Evolutionary conservation across 2,113 vertebrate species (phyloP).

Genomic region (Festucalex cinctus): DNA sequence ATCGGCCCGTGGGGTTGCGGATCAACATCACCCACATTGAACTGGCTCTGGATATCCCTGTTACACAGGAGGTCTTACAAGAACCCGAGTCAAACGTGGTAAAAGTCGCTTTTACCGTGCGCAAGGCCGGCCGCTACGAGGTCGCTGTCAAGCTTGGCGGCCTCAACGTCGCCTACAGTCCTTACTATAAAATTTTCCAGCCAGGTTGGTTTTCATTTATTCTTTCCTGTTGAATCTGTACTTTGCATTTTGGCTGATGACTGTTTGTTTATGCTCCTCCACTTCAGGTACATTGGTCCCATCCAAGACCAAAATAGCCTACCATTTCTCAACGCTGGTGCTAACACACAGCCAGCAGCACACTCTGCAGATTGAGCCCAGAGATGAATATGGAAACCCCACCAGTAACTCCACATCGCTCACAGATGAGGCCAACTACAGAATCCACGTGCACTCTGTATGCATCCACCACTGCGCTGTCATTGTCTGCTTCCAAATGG

Average conservation of each 20-base stretch:
- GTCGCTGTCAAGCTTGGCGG: slow-evolving; percentile 92
- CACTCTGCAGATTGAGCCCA: slow-evolving; percentile 91
- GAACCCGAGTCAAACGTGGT: slow-evolving; percentile 89
- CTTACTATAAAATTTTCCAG: slow-evolving; percentile 96
- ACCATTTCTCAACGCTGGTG: slow-evolving; percentile 96
- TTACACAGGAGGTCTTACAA: slow-evolving; percentile 93
- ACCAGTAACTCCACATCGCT: slow-evolving; percentile 88
- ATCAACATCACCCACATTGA: slow-evolving; percentile 95
- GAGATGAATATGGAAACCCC: slow-evolving; percentile 96
- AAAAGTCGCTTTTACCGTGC: slow-evolving; percentile 95
- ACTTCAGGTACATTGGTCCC: slow-evolving; percentile 90
- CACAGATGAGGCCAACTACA: slow-evolving; percentile 89
- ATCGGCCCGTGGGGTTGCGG: slow-evolving; percentile 86
- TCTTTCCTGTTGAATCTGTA: neutral
- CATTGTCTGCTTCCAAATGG: slow-evolving; percentile 9
- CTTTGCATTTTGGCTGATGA: neutral
- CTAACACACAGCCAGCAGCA: slow-evolving; percentile 89
- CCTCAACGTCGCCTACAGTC: slow-evolving; percentile 94
- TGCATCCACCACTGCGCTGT: neutral
- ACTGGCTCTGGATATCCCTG: slow-evolving; percentile 91
- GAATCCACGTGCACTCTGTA: slow-evolving; percentile 75
- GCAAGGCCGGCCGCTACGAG: slow-evolving; percentile 93
- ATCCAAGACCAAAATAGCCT: slow-evolving; percentile 95
- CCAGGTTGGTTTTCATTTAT: slow-evolving; percentile 77
- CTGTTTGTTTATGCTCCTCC: slow-evolving; percentile 4